Evolutionary conservation across 2,888 invertebrate species (phyloP).

Genomic region (Cremastinae sp.): DNA sequence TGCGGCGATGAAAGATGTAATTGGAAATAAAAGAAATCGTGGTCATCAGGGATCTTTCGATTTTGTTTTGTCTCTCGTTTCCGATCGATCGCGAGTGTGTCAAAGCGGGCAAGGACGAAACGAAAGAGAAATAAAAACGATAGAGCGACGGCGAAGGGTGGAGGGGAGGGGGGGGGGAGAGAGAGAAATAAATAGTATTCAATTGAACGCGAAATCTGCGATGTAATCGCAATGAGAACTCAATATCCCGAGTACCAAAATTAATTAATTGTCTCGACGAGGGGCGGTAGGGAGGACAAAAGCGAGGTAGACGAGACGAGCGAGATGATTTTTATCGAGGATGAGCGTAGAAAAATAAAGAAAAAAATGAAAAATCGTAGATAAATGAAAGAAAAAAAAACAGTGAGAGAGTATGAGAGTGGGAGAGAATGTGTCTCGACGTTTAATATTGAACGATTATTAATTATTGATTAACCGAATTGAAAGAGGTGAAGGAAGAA

Average conservation of each 20-base stretch:
- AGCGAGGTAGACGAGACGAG: constrained; percentile 25
- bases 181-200: no score
- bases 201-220: neutral
- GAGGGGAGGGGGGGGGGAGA: no score
- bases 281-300: constrained; percentile 1
- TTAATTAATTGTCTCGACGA: constrained; percentile 16
- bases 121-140: neutral
- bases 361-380: constrained; percentile 8
- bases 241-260: constrained; percentile 25
- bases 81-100: constrained; percentile 2
- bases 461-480: constrained; percentile 56
- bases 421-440: constrained; percentile 30
- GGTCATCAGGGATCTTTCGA: no score
- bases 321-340: constrained; percentile 3
- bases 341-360: constrained; percentile 15
- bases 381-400: constrained; percentile 11
- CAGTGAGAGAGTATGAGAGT: constrained; percentile 30
- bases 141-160: no score
- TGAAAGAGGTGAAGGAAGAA: constrained; percentile 13
- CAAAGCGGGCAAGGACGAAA: no score
- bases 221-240: constrained; percentile 5
- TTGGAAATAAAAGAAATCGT: neutral
- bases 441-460: constrained; percentile 53
- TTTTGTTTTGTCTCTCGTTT: constrained; percentile 14
- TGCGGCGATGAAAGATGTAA: no score